Evolutionary conservation across 2,113 vertebrate species (phyloP).

Genomic region (Eleginops maclovinus): DNA sequence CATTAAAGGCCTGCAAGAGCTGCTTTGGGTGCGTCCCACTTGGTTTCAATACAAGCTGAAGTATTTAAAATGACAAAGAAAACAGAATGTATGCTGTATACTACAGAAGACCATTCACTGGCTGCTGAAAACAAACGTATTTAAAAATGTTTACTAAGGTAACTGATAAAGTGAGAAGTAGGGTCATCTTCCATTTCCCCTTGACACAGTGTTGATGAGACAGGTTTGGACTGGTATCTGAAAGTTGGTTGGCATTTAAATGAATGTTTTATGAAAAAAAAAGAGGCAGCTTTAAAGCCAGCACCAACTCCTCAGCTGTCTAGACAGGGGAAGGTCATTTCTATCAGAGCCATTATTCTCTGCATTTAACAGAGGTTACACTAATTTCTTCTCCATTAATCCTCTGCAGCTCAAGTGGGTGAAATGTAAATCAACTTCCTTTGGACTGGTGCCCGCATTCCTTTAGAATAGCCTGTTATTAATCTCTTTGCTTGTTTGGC

Average conservation of each 20-base stretch:
- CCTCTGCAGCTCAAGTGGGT: conserved; percentile 31
- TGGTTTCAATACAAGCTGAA: too few species aligned
- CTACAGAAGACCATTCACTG: too few species aligned
- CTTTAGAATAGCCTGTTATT: neutral
- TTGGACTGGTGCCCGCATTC: conserved; percentile 9
- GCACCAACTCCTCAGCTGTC: conserved; percentile 57
- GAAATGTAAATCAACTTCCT: conserved; percentile 42
- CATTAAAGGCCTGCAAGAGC: neutral
- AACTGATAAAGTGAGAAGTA: too few species aligned
- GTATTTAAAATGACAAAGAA: too few species aligned
- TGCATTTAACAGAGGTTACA: conserved; percentile 55
- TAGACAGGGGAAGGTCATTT: conserved; percentile 65
- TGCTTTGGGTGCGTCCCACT: neutral
- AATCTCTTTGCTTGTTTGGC: neutral
- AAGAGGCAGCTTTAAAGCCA: conserved; percentile 25
- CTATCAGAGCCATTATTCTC: conserved; percentile 57
- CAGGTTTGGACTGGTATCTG: neutral
- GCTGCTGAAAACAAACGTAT: too few species aligned
- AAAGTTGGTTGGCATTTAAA: conserved; percentile 39
- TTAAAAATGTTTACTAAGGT: too few species aligned
- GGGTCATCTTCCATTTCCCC: neutral
- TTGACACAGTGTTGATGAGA: neutral
- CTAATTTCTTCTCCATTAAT: conserved; percentile 64
- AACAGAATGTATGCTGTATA: too few species aligned
- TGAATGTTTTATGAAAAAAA: conserved; percentile 10